Evolutionary conservation across 2,888 invertebrate genomes (phyloP), one percentile per base, ranked within the genome.

Genomic region (Lutraria lutraria): DNA sequence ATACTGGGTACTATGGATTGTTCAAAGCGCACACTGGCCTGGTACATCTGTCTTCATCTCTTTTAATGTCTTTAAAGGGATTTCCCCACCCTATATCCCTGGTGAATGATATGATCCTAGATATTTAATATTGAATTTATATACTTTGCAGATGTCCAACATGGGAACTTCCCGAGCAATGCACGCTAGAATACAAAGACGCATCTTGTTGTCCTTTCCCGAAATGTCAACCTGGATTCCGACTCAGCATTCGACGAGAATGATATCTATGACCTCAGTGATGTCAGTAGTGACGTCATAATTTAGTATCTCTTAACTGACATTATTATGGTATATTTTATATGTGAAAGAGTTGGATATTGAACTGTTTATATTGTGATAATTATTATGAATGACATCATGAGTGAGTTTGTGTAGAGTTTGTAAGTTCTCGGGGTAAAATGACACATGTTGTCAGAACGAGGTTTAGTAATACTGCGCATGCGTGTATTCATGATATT

Each of bases 201-300:
- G 90, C 86, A 3, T 83, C 89, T 16, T 93, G 91, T 54, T 93
- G 91, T 79, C 91, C 93, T 15, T 87, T 86, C 83, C 92, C 92
- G 34, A 85, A 80, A 43, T 92, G 92, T 56, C 86, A 90, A 25
- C 52, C 81, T 31, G 88, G 84, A 43, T 84, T 89, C 34, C 79
- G 82, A 53, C 88, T 92, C 4, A 86, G 89, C 8, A 89, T 85
- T 29, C 52, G 80, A 56, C 34, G 85, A 52, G 79, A 80, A 31
- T 79, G 34, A 80, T 43, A 79, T 54, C 34, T 52, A 25, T 16
- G 34, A 63, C 21, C 10, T 63, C 63, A 63, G 8, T 76, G 31
- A 76, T 19, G 31, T 34, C 76, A 29, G 1, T 29, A 29, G 16
- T 34, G 76, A 76, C 8, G 34, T 76, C 8, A 76, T 76, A 25